phyloP scores from a whole-genome alignment of 1,140 invertebrate genomes.

The Protaetia brevitarsis region DNA sequence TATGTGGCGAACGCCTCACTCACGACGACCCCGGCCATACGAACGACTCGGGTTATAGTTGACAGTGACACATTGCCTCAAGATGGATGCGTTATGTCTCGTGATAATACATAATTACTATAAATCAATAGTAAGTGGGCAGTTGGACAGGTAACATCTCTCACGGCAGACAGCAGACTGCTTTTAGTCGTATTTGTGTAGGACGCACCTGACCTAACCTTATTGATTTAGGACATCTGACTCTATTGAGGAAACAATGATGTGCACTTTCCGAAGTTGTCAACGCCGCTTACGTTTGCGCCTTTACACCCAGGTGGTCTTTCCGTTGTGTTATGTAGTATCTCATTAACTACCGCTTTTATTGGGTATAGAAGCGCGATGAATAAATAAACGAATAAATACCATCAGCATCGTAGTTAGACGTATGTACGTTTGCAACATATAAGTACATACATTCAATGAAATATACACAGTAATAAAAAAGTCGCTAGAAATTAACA shows the following conservation, averaged over 20 bases:
- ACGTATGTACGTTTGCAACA: too few species aligned
- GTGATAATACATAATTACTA: slow-evolving; percentile 45
- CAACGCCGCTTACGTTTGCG: background rate
- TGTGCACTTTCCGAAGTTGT: slow-evolving; percentile 18
- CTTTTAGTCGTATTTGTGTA: slow-evolving; percentile 37
- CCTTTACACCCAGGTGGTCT: slow-evolving; percentile 1
- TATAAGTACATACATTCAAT: too few species aligned
- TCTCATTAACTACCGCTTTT: background rate
- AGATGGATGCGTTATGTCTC: slow-evolving; percentile 38
- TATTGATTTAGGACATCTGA: slow-evolving; percentile 36
- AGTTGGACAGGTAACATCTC: slow-evolving; percentile 40
- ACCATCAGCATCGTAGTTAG: too few species aligned
- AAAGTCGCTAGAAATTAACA: too few species aligned
- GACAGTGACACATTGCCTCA: slow-evolving; percentile 31
- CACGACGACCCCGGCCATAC: too few species aligned
- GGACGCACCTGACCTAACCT: slow-evolving; percentile 31
- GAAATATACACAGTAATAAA: too few species aligned
- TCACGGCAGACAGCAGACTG: slow-evolving; percentile 32
- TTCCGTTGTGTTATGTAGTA: too few species aligned
- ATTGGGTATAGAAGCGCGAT: background rate
- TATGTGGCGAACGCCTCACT: too few species aligned
- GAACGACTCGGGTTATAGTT: slow-evolving; percentile 18
- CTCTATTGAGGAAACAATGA: slow-evolving; percentile 24
- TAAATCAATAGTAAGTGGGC: slow-evolving; percentile 46
- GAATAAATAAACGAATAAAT: too few species aligned